These are phyloP conservation scores for Ashinkailepas kermadecensis DNA, from an alignment of 2,888 invertebrate species.

Conservation along the genomic window DNA sequence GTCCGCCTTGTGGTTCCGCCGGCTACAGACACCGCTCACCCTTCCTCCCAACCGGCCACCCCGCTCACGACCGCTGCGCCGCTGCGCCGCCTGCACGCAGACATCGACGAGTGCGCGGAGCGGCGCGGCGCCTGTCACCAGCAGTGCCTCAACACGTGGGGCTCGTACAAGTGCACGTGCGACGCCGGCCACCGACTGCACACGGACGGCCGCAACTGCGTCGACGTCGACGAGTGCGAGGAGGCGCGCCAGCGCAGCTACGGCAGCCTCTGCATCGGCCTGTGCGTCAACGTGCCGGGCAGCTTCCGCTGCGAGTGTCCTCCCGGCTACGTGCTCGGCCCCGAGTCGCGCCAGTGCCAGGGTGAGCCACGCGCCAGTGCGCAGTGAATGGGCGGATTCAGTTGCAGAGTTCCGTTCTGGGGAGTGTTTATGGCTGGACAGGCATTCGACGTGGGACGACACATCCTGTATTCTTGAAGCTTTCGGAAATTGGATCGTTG, in stretches of 20 bases:
- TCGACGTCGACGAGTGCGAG: constrained; percentile 33
- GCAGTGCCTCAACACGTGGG: constrained; percentile 81
- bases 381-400: neutral
- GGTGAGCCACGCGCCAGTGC: constrained; percentile 38
- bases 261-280: constrained; percentile 18
- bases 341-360: constrained; percentile 43
- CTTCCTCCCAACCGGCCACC: too few species aligned
- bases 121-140: constrained; percentile 64
- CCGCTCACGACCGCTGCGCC: neutral
- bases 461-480: too few species aligned
- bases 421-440: too few species aligned
- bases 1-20: too few species aligned
- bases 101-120: constrained; percentile 60
- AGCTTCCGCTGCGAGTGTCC: constrained; percentile 34
- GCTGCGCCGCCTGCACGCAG: constrained; percentile 41
- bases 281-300: constrained; percentile 28
- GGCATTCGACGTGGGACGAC: too few species aligned
- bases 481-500: too few species aligned
- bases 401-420: too few species aligned
- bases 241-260: constrained; percentile 25
- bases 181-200: constrained; percentile 57
- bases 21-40: too few species aligned
- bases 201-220: constrained; percentile 31
- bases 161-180: constrained; percentile 81
- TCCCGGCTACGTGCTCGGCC: constrained; percentile 36